phyloP scores from a whole-genome alignment of 2,888 invertebrate species.

The Taphrorychus bicolor region DNA sequence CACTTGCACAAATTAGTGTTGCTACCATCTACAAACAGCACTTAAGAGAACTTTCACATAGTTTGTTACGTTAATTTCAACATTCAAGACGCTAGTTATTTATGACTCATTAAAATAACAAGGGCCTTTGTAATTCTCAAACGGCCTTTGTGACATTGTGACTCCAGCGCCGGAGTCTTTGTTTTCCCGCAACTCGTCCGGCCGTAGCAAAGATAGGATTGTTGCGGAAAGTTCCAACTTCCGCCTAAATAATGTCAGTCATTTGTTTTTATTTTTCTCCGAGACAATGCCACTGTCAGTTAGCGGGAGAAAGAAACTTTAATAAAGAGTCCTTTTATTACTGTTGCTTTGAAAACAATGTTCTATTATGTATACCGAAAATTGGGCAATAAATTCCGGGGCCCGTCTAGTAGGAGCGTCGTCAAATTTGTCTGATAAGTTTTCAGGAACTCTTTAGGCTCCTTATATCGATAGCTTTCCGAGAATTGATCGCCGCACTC shows the following conservation, averaged over 20 bases:
- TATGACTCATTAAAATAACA: constrained; percentile 2
- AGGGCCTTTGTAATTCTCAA: neutral
- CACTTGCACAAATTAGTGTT: no score
- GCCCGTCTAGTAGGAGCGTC: neutral
- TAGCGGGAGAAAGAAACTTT: constrained; percentile 28
- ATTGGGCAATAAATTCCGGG: constrained; percentile 17
- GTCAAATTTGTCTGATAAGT: neutral
- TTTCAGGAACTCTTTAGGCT: neutral
- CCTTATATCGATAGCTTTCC: neutral
- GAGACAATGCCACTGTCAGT: constrained; percentile 29
- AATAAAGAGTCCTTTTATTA: constrained; percentile 32
- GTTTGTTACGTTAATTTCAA: neutral
- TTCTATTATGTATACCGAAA: constrained; percentile 22
- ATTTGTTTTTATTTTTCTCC: constrained; percentile 37
- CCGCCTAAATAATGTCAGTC: constrained; percentile 36
- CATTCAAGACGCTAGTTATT: neutral
- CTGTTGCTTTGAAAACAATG: constrained; percentile 21
- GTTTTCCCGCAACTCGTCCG: constrained; percentile 6
- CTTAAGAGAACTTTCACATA: neutral
- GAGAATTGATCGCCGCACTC: neutral
- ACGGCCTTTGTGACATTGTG: constrained; percentile 5
- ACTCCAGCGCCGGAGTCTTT: neutral
- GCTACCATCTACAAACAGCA: no score
- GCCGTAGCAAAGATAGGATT: constrained; percentile 31
- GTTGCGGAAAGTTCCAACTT: constrained; percentile 37